A percentile compares a stretch with the other conserved stretches of the same genome.
phyloP scores from a whole-genome alignment of 2,888 invertebrate genomes.

The Tenodera sinensis region DNA sequence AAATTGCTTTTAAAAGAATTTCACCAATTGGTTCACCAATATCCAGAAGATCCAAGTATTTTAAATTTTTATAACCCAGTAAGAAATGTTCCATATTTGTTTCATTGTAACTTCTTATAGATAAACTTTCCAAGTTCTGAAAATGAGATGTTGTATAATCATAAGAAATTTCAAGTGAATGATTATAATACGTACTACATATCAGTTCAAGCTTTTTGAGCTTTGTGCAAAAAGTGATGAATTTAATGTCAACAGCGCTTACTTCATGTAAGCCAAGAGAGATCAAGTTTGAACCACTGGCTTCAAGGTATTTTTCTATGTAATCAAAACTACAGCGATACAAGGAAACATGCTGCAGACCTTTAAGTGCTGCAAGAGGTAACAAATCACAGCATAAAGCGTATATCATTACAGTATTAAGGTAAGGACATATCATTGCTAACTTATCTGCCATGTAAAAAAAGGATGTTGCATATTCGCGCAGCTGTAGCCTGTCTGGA shows the following conservation, averaged over 20 bases:
- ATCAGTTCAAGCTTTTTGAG: background rate
- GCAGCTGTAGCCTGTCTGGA: background rate
- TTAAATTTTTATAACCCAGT: background rate
- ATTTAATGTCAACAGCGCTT: background rate
- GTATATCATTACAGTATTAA: background rate
- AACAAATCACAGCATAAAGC: background rate
- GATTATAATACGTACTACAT: background rate
- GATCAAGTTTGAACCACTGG: background rate
- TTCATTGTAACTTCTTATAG: background rate
- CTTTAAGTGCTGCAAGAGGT: background rate
- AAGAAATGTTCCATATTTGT: background rate
- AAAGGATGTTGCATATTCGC: background rate
- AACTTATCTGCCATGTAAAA: background rate
- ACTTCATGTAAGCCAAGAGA: background rate
- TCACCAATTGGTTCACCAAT: background rate
- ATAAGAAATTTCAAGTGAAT: background rate
- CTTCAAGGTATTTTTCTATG: background rate
- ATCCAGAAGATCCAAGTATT: background rate
- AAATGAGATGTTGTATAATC: background rate
- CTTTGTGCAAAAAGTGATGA: background rate
- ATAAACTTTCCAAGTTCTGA: background rate
- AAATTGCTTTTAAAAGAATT: background rate
- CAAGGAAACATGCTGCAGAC: background rate
- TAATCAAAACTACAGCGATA: background rate
- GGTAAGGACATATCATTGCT: background rate